phyloP scores from a whole-genome alignment of 2,888 invertebrate genomes.

The Athetis lepigone region DNA sequence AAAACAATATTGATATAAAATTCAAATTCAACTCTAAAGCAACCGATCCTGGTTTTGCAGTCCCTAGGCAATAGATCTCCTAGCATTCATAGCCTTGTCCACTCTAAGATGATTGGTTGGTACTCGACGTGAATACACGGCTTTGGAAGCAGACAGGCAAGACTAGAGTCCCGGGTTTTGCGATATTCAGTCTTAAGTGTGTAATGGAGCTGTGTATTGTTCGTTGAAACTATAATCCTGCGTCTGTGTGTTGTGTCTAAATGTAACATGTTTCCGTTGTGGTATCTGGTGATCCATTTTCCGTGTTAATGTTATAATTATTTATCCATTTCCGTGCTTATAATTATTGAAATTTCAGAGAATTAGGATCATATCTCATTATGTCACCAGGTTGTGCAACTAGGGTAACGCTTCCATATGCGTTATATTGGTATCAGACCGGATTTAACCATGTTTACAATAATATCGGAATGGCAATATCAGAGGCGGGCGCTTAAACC shows the following conservation, averaged over 20 bases:
- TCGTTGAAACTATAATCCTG: background rate
- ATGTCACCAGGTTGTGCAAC: too few relatives aligned
- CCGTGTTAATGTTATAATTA: too few relatives aligned
- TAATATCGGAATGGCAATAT: too few relatives aligned
- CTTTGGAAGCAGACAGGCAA: background rate
- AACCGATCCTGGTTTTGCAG: conserved; percentile 1
- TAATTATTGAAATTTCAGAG: too few relatives aligned
- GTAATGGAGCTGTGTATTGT: background rate
- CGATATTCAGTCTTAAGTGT: background rate
- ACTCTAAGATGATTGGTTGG: conserved; percentile 50
- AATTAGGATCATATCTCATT: too few relatives aligned
- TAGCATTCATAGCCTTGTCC: conserved; percentile 27
- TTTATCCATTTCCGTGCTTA: too few relatives aligned
- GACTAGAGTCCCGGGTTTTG: background rate
- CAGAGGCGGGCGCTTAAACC: too few relatives aligned
- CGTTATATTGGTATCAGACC: too few relatives aligned
- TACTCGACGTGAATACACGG: conserved; percentile 14
- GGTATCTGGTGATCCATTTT: too few relatives aligned
- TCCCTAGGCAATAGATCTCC: conserved; percentile 20
- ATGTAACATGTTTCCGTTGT: background rate
- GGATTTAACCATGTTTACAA: too few relatives aligned
- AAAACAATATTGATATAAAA: conserved; percentile 7
- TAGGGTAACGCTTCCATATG: too few relatives aligned
- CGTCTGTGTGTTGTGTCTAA: background rate
- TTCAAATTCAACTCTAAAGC: background rate